Base-by-base conservation (phyloP, 1,140 invertebrate species). In the Drosophila sucinea region DNA sequence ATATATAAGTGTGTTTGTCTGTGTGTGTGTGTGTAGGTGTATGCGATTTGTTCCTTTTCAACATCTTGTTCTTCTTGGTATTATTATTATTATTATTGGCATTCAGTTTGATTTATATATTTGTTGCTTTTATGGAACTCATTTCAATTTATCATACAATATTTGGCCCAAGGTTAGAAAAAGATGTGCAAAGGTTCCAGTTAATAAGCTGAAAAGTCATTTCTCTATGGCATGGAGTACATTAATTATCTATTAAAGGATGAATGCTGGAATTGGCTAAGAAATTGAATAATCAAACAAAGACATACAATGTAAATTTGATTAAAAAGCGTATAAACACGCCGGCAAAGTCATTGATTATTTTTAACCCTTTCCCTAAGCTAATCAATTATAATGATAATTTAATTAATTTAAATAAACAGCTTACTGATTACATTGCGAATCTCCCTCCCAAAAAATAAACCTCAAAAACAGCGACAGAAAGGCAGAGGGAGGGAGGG, bases 351-450 rank as follows among this genome's bases (percentile, higher is more conserved):
- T 8, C 10, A 5, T 35, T 38, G 7, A 38, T 38, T 11, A 38
- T 4, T 38, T 2, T 4, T 63, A 8, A 30, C 1, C 61, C 25
- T 1, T 8, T 51, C 7, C 23, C 44, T 27, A 51, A 62, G 67
- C 79, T 71, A 83, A 86, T 86, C 83, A 83, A 87, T 86, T 86
- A 77, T 71, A 80, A 72, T 83, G 79, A 66, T 77, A 69, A 73
- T 87, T 86, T 79, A 87, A 87, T 86, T 86, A 79, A 74, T 74
- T 73, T 71, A 66, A 71, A 73, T 77, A 79, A 87, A 87, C 71
- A 79, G 56, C 41, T 29, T 56, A 56, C 62, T 70, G 62, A 79
- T 79, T 76, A 57, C 66, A 69, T 47, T 23, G 25, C 60, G 58
- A 44, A 38, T 38, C 10, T 38, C 3, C 35, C 0, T 11, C 10